Evolutionary conservation across 2,888 invertebrate species (phyloP).

Genomic region (Heterodera filipjevi): DNA sequence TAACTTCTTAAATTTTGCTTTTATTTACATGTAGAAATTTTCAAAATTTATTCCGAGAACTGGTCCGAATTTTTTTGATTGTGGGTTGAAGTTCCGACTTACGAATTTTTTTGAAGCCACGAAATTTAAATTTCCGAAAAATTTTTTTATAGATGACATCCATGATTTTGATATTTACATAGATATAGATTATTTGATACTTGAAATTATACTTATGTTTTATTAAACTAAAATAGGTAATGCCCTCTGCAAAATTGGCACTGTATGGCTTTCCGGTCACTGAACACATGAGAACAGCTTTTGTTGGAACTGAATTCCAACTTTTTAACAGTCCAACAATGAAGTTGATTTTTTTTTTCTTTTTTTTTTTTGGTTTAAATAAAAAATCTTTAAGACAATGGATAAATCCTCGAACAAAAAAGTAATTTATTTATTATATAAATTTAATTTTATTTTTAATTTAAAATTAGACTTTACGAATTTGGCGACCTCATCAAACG

Average conservation of each 20-base stretch:
- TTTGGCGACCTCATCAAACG: constrained; percentile 61
- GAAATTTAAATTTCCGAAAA: no score
- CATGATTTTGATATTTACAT: no score
- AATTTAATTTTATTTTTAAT: not conserved
- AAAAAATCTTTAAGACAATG: not conserved
- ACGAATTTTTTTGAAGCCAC: no score
- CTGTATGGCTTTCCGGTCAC: constrained; percentile 58
- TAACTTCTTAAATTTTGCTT: not conserved
- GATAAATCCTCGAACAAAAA: not conserved
- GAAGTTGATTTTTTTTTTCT: not conserved
- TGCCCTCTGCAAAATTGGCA: constrained; percentile 30
- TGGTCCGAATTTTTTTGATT: no score
- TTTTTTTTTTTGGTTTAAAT: not conserved
- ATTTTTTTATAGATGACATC: no score
- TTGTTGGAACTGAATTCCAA: not conserved
- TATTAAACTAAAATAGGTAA: constrained; percentile 19
- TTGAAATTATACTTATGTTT: no score
- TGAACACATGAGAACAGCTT: constrained; percentile 15
- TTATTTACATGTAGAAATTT: no score
- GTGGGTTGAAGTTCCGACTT: no score
- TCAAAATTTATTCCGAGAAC: no score
- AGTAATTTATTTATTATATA: not conserved
- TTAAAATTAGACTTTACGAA: constrained; percentile 45
- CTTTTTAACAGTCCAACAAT: not conserved
- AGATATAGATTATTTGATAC: no score